Conservation (phyloP, 92 coral and sea anemone genomes). For the Paragorgia papillata region DNA sequence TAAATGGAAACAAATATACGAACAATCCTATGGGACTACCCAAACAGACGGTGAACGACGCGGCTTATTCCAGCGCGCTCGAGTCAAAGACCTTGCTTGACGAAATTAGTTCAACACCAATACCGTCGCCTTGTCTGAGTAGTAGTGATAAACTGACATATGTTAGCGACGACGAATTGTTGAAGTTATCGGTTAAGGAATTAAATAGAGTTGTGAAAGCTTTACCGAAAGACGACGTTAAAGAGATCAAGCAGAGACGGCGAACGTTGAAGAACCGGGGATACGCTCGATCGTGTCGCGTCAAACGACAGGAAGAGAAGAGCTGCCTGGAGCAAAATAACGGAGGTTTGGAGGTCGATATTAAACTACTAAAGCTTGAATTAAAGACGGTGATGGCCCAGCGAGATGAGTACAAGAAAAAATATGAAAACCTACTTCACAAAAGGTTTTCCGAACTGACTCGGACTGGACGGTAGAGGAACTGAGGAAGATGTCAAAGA, state of each 20-base stretch:
- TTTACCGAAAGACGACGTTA: constrained; percentile 54
- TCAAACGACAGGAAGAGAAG: constrained; percentile 57
- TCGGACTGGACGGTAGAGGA: no score
- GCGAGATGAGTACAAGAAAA: background rate
- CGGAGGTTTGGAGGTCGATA: constrained; percentile 47
- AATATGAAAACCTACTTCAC: background rate
- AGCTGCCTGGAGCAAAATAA: constrained; percentile 51
- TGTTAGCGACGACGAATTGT: constrained; percentile 54
- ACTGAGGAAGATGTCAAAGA: no score
- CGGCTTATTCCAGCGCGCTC: no score
- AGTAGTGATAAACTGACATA: background rate
- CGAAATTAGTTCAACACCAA: background rate
- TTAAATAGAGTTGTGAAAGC: constrained; percentile 60
- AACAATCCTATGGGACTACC: no score
- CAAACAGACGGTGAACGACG: no score
- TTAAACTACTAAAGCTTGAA: constrained; percentile 51
- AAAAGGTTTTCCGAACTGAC: no score
- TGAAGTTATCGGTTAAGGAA: constrained; percentile 59
- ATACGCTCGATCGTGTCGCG: constrained; percentile 73
- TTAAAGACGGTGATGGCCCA: constrained; percentile 26
- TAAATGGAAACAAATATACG: no score
- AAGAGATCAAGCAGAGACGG: constrained; percentile 60
- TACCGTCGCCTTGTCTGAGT: constrained; percentile 6
- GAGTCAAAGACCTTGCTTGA: background rate
- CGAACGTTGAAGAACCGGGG: constrained; percentile 84